phyloP scores from a whole-genome alignment of 2,888 invertebrate species.

The Callimorpha dominula region DNA sequence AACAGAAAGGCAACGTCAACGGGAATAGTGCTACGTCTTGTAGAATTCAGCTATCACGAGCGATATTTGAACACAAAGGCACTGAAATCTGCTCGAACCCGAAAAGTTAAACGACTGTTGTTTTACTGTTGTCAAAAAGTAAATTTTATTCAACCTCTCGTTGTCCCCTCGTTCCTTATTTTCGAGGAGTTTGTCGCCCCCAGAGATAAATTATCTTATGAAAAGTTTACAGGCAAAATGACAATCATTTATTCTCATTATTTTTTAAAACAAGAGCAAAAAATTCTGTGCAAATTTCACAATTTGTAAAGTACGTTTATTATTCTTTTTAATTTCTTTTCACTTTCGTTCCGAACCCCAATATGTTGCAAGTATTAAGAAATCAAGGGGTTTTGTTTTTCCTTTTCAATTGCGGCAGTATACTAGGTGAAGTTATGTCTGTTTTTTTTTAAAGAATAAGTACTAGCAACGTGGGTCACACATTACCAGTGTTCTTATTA shows the following conservation, averaged over 20 bases:
- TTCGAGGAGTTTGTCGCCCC: constrained; percentile 56
- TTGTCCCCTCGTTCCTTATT: constrained; percentile 57
- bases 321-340: constrained; percentile 33
- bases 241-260: constrained; percentile 57
- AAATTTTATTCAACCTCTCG: constrained; percentile 58
- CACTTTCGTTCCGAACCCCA: constrained; percentile 31
- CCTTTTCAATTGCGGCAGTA: constrained; percentile 21
- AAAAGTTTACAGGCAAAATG: constrained; percentile 55
- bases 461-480: too few relatives aligned
- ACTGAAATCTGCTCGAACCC: constrained; percentile 60
- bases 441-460: too few relatives aligned
- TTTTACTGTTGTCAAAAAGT: constrained; percentile 71
- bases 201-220: constrained; percentile 56
- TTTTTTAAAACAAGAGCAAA: constrained; percentile 46
- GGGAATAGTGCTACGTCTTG: constrained; percentile 46
- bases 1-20: constrained; percentile 49
- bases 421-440: too few relatives aligned
- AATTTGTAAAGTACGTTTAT: constrained; percentile 47
- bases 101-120: constrained; percentile 76
- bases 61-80: constrained; percentile 52
- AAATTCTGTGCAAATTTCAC: constrained; percentile 37
- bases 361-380: constrained; percentile 43
- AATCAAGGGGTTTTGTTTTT: constrained; percentile 31
- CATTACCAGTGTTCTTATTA: too few relatives aligned
- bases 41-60: constrained; percentile 37